Base-by-base conservation (phyloP, 2,113 vertebrate species). In the Pseudorectes ferrugineus region DNA sequence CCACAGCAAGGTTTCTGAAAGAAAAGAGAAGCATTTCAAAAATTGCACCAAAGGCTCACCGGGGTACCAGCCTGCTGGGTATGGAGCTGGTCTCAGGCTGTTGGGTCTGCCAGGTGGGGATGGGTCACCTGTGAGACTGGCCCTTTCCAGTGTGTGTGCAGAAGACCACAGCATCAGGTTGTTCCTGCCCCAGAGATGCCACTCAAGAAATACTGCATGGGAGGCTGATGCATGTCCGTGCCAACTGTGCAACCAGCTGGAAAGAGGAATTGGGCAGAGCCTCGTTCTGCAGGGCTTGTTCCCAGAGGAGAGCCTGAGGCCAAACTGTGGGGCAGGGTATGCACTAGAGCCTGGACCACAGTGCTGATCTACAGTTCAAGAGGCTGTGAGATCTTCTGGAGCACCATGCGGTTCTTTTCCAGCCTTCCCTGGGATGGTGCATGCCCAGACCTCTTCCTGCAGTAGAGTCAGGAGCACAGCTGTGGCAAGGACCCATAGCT, bases 401-500 rank as follows among this genome's bases (percentile, higher is more conserved):
- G 71, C 66, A 52, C 17, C 0, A 0, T 17, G 70, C 0, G 1
- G 65, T 43, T 85, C 74, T 75, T 85, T 81, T 52, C 48, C 81
- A 85, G 58, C 57, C 74, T 61, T 40, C 12, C 18, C 45, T 79
- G 66, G 66, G 61, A 89, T 57, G n/a, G 6, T 93, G 88, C 96
- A 82, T 89, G 96, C 78, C 95, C 81, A 92, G 82, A 89, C 95
- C 58, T 95, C 48, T 35, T 68, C 78, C 93, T 79, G 62, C 52
- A 89, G 65, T 0, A 2, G 23, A 93, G 78, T 78, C 73, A 82
- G 95, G 57, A 96, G 28, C 73, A 72, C 15, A 57, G 54, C 85
- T 93, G 93, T 88, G 95, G 92, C 79, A 77, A 93, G 66, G 62
- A 76, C 81, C 88, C 92, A 93, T 88, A 89, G 81, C 88, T 94